phyloP scores from a whole-genome alignment of 2,888 invertebrate species.

The Spicauda simplicius region DNA sequence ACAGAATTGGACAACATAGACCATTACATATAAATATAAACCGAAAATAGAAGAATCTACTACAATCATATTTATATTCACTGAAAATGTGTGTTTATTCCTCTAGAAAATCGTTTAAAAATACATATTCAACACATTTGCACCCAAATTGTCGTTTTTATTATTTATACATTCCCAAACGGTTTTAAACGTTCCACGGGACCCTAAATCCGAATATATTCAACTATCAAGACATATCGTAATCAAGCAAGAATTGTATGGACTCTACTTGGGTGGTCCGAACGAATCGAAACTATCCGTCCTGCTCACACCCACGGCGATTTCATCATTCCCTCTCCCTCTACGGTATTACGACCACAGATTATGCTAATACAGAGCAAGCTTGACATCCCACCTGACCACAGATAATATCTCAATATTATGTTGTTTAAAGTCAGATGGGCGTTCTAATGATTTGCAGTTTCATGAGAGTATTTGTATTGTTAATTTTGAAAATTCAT shows the following conservation, averaged over 20 bases:
- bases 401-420: conserved; percentile 30
- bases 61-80: too few species aligned
- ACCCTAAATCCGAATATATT: conserved; percentile 25
- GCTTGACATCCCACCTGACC: conserved; percentile 17
- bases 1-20: too few species aligned
- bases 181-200: not conserved
- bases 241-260: conserved; percentile 31
- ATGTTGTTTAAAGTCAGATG: conserved; percentile 31
- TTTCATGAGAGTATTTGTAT: conserved; percentile 4
- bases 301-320: not conserved
- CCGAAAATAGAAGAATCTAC: too few species aligned
- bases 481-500: too few species aligned
- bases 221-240: conserved; percentile 34
- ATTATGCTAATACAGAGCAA: conserved; percentile 27
- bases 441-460: conserved; percentile 14
- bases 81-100: too few species aligned
- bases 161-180: too few species aligned
- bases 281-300: not conserved
- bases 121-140: too few species aligned
- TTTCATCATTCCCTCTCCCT: not conserved
- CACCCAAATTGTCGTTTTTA: too few species aligned
- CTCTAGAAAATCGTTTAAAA: too few species aligned
- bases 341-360: conserved; percentile 13
- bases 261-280: conserved; percentile 33
- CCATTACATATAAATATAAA: too few species aligned